phyloP scores from a whole-genome alignment of 53 echinoderm and acorn worm genomes.

The Astropecten irregularis region DNA sequence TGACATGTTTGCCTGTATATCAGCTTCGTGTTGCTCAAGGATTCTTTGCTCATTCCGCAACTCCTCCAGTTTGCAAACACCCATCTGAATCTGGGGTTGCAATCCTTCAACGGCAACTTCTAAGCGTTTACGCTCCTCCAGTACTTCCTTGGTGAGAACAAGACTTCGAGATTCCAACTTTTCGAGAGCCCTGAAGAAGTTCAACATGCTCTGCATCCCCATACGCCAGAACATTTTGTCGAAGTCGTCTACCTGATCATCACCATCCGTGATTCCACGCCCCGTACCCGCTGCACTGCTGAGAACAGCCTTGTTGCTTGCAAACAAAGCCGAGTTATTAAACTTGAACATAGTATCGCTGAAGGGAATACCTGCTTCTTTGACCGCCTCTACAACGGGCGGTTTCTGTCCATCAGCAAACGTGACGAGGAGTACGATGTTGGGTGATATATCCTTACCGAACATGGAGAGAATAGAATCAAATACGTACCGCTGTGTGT shows the following conservation, averaged over 20 bases:
- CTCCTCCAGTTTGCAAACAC: conserved; percentile 59
- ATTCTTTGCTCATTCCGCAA: conserved; percentile 48
- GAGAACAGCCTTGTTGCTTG: not conserved
- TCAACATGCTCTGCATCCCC: conserved; percentile 52
- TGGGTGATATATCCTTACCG: conserved; percentile 67
- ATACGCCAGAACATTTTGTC: conserved; percentile 63
- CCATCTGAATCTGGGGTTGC: conserved; percentile 57
- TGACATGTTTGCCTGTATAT: conserved; percentile 42
- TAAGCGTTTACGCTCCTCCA: conserved; percentile 59
- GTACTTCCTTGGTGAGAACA: conserved; percentile 59
- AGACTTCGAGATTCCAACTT: conserved; percentile 55
- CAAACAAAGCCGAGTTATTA: conserved; percentile 75
- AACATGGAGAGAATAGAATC: conserved; percentile 63
- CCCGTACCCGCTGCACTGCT: not conserved
- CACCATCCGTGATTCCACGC: not conserved
- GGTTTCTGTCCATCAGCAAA: conserved; percentile 72
- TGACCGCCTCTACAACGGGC: conserved; percentile 57
- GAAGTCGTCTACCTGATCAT: not conserved
- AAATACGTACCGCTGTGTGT: conserved; percentile 66
- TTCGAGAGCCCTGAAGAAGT: conserved; percentile 44
- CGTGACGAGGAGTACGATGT: conserved; percentile 66
- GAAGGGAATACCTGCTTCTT: conserved; percentile 58
- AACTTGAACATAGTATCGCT: conserved; percentile 59
- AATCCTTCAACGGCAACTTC: conserved; percentile 60
- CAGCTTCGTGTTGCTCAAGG: conserved; percentile 52